Evolutionary conservation across 1,140 invertebrate genomes (phyloP), one percentile per base, ranked within the genome.

Genomic region (Polypedilum pembai): DNA sequence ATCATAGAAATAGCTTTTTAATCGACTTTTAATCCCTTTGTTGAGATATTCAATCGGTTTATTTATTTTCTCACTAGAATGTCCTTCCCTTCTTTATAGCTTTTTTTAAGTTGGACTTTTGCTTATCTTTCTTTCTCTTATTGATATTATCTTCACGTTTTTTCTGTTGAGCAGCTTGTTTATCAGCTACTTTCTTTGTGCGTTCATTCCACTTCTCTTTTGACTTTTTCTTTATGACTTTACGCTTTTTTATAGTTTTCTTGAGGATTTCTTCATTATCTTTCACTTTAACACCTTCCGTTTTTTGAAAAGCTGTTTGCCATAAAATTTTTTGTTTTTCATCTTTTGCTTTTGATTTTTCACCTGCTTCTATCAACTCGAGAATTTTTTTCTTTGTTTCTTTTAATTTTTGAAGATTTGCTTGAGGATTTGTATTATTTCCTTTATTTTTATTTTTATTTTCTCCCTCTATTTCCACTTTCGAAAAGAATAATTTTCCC

Each of bases 261-360:
- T n/a, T 63, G 73, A 15, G 18, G 15, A 15, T 66, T 40, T 24
- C 17, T 17, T 20, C 21, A 40, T 56, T 74, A 20, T 66, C 45
- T 21, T 15, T 18, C 8, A 76, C 41, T 73, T 40, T 73, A 15
- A 24, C 10, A 2, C 41, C 18, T 63, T 69, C 41, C 3, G 17
- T 75, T 74, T 63, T 74, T 41, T n/a, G 15, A 40, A 40, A 40
- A 12, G 18, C 20, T 18, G 74, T 74, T 73, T 74, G 75, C 66
- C 75, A 41, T 33, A 56, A 76, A 75, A 40, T 76, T 18, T 74
- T 74, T 24, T 76, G 40, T 77, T 76, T 76, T 56, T 65, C 17
- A 33, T 12, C 72, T 73, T 75, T 66, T 73, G 21, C 73, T 33
- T 77, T 75, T 74, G 76, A 73, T 40, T 76, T 69, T 24, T 33